Evolutionary conservation across 2,797 vertebrate species (phyloP), one percentile per base, ranked within the genome.

Genomic region (Falco columbarius): DNA sequence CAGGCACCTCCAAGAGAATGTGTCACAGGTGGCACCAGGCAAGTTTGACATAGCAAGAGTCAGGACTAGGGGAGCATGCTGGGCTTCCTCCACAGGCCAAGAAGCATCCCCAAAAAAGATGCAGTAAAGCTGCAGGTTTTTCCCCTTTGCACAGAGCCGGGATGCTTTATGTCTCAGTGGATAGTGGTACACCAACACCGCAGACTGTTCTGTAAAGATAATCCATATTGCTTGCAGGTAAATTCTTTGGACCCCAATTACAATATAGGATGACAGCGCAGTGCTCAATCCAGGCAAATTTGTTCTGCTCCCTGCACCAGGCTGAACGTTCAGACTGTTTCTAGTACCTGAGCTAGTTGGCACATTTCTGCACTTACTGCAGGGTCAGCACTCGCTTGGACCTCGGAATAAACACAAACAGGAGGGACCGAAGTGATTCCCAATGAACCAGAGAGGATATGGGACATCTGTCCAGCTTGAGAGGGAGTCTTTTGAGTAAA

Each of bases 201-300:
- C 27, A 30, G 54, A 13, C 46, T 32, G 59, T 8, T 0, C 0
- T 2, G 7, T 38, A 52, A 36, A 70, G 32, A 47, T 19, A 62
- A 34, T 5, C 6, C 1, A 0, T 46, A 38, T 61, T 38, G 23
- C 46, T 65, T n/a, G 22, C 36, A 36, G 40, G n/a, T 46, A n/a
- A 38, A 12, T 63, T 47, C 38, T 68, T n/a, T 66, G 74, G 27
- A 72, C n/a, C 6, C 10, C 0, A 0, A 18, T 0, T 65, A 40
- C 68, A 68, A 12, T 7, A 14, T 0, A 42, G 7, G 24, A 7
- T 32, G 36, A 15, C 23, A 67, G 26, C 73, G 38, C 1, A 2
- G 36, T 49, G 24, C 27, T 75, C 61, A 40, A 10, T 26, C n/a
- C 67, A 67, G 47, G 47, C 21, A 36, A 21, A 44, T 67, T 51